phyloP scores from a whole-genome alignment of 2,888 invertebrate genomes.

The Steinernema hermaphroditum region DNA sequence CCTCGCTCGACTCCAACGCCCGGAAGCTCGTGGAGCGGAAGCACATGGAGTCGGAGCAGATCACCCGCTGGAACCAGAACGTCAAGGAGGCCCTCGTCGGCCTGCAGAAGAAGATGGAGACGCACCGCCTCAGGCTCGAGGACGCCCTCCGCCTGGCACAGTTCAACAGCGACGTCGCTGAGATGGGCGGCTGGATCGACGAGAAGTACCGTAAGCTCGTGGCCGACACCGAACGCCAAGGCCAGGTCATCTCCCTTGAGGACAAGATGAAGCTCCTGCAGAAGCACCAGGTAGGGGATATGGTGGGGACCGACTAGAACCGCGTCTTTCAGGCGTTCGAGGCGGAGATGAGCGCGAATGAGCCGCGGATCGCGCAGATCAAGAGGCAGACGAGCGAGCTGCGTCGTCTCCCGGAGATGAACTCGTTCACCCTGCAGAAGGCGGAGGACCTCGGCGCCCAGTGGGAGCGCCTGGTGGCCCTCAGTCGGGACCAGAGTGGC shows the following conservation, averaged over 20 bases:
- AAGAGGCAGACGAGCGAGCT: conserved; percentile 10
- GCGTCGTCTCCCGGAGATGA: background rate
- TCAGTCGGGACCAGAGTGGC: conserved; percentile 75
- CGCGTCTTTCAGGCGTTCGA: conserved; percentile 91
- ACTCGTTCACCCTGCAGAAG: conserved; percentile 35
- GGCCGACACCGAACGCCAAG: conserved; percentile 72
- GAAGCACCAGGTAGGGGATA: conserved; percentile 75
- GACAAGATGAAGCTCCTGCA: conserved; percentile 93
- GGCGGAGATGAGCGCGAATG: conserved; percentile 85
- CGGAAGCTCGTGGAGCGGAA: conserved; percentile 79
- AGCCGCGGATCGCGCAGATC: conserved; percentile 75
- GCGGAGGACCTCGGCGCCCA: conserved; percentile 73
- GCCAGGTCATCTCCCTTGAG: conserved; percentile 80
- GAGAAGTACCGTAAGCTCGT: conserved; percentile 67
- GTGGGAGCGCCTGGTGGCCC: conserved; percentile 79
- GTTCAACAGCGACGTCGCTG: conserved; percentile 84
- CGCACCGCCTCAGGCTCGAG: conserved; percentile 32
- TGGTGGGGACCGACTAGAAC: too few relatives aligned
- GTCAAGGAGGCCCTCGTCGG: conserved; percentile 34
- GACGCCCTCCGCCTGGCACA: conserved; percentile 72
- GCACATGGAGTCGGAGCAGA: conserved; percentile 74
- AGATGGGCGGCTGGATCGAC: conserved; percentile 69
- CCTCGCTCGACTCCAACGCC: conserved; percentile 50
- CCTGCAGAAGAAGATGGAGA: conserved; percentile 31
- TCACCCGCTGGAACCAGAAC: conserved; percentile 49